Base-by-base conservation (phyloP, 2,113 vertebrate species). In the Chaetodon trifascialis region DNA sequence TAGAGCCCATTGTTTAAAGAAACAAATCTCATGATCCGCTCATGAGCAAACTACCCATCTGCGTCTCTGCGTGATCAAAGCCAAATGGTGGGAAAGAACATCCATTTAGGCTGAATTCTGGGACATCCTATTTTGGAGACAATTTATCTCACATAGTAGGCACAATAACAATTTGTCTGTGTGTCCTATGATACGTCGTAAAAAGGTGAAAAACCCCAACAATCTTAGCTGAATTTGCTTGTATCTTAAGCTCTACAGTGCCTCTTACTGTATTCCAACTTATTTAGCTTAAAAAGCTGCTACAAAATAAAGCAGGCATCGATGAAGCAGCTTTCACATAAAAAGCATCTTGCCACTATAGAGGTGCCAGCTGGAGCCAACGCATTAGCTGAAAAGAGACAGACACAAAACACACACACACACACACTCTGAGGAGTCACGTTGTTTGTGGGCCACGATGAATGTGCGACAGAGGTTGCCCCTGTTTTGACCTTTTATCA, bases 21-120 rank as follows among this genome's bases (percentile, higher is more conserved):
- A 65, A 69, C 19, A 76, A 47, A 86, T 84, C 91, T 83, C 62
- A 80, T 89, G 85, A 93, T 81, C n/a, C 52, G 46, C 55, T 30
- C 66, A 72, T 80, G 82, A 84, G 71, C 58, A 67, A 86, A 55
- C 17, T 36, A 47, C 49, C 40, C 67, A 69, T 72, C 25, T 71
- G 44, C 15, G 12, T 44, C 15, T 70, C 16, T 16, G 12, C 25
- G 49, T 71, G 76, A 77, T 70, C 17, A 73, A 83, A 85, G 71
- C 25, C 40, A 62, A 76, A 60, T 2, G 5, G 12, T 51, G 12
- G 11, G 0, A 56, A 51, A 76, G 15, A 44, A 49, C 42, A 59
- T 79, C n/a, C n/a, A 21, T 15, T 60, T 54, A 23, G 40, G 2
- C 7, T 56, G 23, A 76, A 68, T 25, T 34, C 21, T 40, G 44